phyloP scores from a whole-genome alignment of 1,140 invertebrate species.

The Eumaeus atala region DNA sequence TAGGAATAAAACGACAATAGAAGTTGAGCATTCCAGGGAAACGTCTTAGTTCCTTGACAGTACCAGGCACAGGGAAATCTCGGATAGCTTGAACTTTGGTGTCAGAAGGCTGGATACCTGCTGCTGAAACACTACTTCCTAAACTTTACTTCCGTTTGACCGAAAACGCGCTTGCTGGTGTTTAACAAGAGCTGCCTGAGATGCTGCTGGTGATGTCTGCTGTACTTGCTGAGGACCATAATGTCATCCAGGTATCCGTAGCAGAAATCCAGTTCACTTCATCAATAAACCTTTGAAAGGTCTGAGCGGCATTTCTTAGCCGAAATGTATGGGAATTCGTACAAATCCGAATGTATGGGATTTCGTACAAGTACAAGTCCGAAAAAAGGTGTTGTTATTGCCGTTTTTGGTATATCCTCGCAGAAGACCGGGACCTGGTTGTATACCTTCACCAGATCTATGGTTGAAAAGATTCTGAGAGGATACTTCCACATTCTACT shows the following conservation, averaged over 20 bases:
- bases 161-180: constrained; percentile 33
- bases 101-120: constrained; percentile 23
- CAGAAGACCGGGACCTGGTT: constrained; percentile 3
- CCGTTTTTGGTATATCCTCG: constrained; percentile 6
- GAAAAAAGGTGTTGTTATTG: no score
- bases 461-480: neutral
- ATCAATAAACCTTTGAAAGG: constrained; percentile 20
- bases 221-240: constrained; percentile 43
- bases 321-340: no score
- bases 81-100: constrained; percentile 27
- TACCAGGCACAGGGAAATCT: constrained; percentile 39
- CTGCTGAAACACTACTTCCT: constrained; percentile 26
- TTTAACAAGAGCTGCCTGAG: constrained; percentile 32
- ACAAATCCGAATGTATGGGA: no score
- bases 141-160: constrained; percentile 33
- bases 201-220: constrained; percentile 37
- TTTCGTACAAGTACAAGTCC: neutral
- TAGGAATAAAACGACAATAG: constrained; percentile 34
- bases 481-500: no score
- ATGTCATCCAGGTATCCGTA: constrained; percentile 74
- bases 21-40: constrained; percentile 63
- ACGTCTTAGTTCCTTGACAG: constrained; percentile 35
- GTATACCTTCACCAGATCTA: constrained; percentile 11
- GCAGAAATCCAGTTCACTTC: constrained; percentile 28
- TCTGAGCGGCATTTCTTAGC: constrained; percentile 14